Conservation (phyloP, 2,113 vertebrate genomes). For the Cololabis saira region DNA sequence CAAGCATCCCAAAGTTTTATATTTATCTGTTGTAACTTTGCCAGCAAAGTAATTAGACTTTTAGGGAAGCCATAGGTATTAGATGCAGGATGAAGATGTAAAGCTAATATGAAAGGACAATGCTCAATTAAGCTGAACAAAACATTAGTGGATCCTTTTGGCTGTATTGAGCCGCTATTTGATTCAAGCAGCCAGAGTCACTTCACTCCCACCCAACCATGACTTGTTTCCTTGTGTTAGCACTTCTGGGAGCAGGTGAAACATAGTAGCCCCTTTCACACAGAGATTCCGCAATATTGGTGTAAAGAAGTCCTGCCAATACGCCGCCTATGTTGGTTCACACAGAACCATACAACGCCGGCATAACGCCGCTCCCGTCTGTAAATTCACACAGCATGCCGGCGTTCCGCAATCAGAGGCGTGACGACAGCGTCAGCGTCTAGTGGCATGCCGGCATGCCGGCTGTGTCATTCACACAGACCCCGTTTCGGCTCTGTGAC, state of each 20-base stretch:
- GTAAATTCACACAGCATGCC: too few species aligned
- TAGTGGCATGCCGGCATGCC: too few species aligned
- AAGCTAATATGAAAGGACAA: constrained; percentile 79
- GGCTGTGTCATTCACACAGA: too few species aligned
- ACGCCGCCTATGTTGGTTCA: too few species aligned
- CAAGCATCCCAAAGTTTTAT: constrained; percentile 44
- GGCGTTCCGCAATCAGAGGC: too few species aligned
- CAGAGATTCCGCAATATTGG: too few species aligned
- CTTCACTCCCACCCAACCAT: constrained; percentile 75
- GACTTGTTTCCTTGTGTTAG: constrained; percentile 70
- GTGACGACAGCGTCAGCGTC: too few species aligned
- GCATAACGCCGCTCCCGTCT: too few species aligned
- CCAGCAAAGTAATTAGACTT: constrained; percentile 73
- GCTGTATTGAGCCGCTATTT: constrained; percentile 71
- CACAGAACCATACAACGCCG: too few species aligned
- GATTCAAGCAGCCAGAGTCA: constrained; percentile 74
- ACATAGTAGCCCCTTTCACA: too few species aligned
- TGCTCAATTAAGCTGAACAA: constrained; percentile 81
- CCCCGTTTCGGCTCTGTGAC: too few species aligned
- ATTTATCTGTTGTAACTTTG: constrained; percentile 56
- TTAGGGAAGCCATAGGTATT: constrained; percentile 61
- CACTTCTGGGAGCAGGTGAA: constrained; percentile 60
- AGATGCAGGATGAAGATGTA: constrained; percentile 69
- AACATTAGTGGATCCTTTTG: constrained; percentile 82
- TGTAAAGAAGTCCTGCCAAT: too few species aligned